phyloP scores from a whole-genome alignment of 2,113 vertebrate genomes.

The Marcusenius ussheri region DNA sequence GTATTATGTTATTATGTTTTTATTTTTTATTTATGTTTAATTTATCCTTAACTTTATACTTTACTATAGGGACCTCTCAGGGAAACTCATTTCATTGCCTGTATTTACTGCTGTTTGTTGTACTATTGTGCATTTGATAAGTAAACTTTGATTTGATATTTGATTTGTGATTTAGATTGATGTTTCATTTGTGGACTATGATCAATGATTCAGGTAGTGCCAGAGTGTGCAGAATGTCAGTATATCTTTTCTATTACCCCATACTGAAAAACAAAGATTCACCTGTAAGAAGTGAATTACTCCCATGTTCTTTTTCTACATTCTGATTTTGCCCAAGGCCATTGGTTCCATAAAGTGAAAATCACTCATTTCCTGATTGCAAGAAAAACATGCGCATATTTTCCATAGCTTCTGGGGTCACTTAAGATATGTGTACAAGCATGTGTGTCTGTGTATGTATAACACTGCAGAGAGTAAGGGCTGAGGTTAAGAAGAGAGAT shows the following conservation, averaged over 20 bases:
- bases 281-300: not conserved
- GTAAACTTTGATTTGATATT: not conserved
- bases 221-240: not conserved
- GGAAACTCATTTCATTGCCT: not conserved
- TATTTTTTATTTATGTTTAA: not conserved
- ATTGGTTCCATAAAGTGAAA: conserved; percentile 12
- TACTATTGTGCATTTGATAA: not conserved
- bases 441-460: not conserved
- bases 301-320: not conserved
- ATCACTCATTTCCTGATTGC: conserved; percentile 15
- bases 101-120: not conserved
- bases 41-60: not conserved
- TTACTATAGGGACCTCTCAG: not conserved
- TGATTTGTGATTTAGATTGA: not conserved
- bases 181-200: not conserved
- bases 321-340: not conserved
- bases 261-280: not conserved
- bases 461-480: not conserved
- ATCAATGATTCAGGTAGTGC: not conserved
- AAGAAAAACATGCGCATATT: conserved; percentile 10
- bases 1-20: no score
- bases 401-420: conserved; percentile 6
- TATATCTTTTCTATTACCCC: not conserved
- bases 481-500: not conserved
- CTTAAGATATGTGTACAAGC: not conserved